Conservation (phyloP, 2,888 invertebrate genomes). For the Drosophila anceps region DNA sequence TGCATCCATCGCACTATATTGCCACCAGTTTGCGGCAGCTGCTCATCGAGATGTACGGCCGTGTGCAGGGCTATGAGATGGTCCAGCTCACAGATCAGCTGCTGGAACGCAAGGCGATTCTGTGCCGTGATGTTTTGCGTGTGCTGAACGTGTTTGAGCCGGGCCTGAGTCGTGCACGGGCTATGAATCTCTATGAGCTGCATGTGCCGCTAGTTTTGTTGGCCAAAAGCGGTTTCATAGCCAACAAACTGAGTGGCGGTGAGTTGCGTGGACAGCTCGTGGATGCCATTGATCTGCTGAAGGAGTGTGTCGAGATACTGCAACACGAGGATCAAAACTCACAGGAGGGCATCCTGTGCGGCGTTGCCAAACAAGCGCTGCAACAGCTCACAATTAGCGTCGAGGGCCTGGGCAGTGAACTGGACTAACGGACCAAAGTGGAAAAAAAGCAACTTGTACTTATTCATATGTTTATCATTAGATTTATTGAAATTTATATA, state of each 20-base stretch:
- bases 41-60: conserved; percentile 92
- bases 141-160: conserved; percentile 91
- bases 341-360: conserved; percentile 83
- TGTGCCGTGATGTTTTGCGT: conserved; percentile 89
- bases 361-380: conserved; percentile 81
- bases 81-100: conserved; percentile 90
- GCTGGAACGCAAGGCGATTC: conserved; percentile 90
- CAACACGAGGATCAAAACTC: conserved; percentile 87
- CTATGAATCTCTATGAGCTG: conserved; percentile 92
- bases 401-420: conserved; percentile 76
- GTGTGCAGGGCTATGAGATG: conserved; percentile 89
- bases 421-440: conserved; percentile 56
- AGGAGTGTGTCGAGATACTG: conserved; percentile 89
- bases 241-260: conserved; percentile 87
- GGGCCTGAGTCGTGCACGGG: conserved; percentile 91
- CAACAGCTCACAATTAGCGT: conserved; percentile 82
- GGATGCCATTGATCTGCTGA: conserved; percentile 88
- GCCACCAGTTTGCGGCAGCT: conserved; percentile 89
- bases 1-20: conserved; percentile 92
- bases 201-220: conserved; percentile 91
- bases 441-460: conserved; percentile 24
- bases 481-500: conserved; percentile 55
- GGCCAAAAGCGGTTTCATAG: conserved; percentile 88
- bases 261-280: conserved; percentile 88
- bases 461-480: conserved; percentile 51